Percentiles rank a stretch among this genome's conserved stretches.
Conservation (phyloP, 2,113 vertebrate genomes). For the Labeo rohita region DNA sequence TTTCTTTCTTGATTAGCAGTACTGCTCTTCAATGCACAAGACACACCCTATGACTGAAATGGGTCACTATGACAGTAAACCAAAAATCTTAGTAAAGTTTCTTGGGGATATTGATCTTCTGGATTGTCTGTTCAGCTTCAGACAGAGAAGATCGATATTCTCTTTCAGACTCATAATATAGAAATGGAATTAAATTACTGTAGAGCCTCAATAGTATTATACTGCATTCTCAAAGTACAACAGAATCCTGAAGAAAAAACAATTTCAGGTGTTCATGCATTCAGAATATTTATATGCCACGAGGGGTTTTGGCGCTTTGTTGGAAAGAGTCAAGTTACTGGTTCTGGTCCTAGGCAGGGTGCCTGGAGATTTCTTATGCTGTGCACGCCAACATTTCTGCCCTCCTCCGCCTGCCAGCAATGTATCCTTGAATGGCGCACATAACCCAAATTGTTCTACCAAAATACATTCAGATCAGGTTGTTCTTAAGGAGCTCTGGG, state of each 20-base stretch:
- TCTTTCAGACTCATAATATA: background rate
- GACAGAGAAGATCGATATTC: background rate
- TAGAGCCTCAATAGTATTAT: background rate
- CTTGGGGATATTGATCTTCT: slow-evolving; percentile 6
- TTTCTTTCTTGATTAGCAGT: slow-evolving; percentile 2
- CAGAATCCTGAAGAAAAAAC: background rate
- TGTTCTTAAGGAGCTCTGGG: slow-evolving; percentile 21
- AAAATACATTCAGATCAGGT: slow-evolving; percentile 26
- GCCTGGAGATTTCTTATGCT: background rate
- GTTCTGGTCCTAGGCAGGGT: slow-evolving; percentile 9
- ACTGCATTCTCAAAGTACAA: background rate
- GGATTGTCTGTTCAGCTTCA: background rate
- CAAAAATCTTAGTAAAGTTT: background rate
- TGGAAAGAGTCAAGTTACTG: slow-evolving; percentile 12
- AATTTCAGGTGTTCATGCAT: background rate
- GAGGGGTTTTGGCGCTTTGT: background rate
- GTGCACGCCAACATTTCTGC: background rate
- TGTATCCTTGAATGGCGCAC: slow-evolving; percentile 3
- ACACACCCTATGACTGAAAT: background rate
- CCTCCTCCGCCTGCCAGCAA: slow-evolving; percentile 5
- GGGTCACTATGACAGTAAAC: slow-evolving; percentile 9
- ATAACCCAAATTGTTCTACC: slow-evolving; percentile 29
- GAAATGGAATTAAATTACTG: background rate
- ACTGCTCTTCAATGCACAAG: background rate
- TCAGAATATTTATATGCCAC: slow-evolving; percentile 6